Conservation (phyloP, 1,140 invertebrate genomes). For the Zaprionus lachaisei region DNA sequence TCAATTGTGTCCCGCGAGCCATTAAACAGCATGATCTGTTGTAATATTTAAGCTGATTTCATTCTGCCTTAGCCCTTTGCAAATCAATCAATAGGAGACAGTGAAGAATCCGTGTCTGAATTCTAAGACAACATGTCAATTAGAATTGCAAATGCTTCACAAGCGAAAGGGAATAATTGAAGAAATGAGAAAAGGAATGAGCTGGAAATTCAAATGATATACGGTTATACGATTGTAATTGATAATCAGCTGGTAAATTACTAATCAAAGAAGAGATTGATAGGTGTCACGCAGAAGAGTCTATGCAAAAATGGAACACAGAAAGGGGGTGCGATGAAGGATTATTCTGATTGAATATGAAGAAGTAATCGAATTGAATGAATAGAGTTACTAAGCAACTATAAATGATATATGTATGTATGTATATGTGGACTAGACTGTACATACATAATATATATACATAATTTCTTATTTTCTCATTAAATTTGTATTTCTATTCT, state of each 20-base stretch:
- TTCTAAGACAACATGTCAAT: slow-evolving; percentile 44
- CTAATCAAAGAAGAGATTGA: neutral
- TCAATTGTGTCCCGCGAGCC: slow-evolving; percentile 45
- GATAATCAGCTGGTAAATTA: neutral
- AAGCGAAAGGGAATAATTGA: neutral
- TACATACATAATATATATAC: no score
- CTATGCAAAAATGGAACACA: neutral
- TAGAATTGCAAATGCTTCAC: slow-evolving; percentile 59
- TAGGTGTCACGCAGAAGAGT: neutral
- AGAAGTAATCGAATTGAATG: no score
- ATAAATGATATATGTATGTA: no score
- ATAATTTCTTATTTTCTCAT: neutral
- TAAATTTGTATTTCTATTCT: neutral
- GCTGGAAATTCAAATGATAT: neutral
- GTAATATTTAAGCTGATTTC: slow-evolving; percentile 75
- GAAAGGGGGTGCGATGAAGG: neutral
- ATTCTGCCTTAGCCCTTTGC: slow-evolving; percentile 41
- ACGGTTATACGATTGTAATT: neutral
- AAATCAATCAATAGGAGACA: slow-evolving; percentile 58
- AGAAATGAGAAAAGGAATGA: neutral
- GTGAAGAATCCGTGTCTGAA: slow-evolving; percentile 9
- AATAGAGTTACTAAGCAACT: no score
- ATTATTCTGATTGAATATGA: neutral
- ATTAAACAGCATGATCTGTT: slow-evolving; percentile 74
- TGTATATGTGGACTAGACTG: no score